These are phyloP conservation scores for Cossypha heuglini DNA, from an alignment of 2,797 vertebrate genomes.

Conservation along the genomic window DNA sequence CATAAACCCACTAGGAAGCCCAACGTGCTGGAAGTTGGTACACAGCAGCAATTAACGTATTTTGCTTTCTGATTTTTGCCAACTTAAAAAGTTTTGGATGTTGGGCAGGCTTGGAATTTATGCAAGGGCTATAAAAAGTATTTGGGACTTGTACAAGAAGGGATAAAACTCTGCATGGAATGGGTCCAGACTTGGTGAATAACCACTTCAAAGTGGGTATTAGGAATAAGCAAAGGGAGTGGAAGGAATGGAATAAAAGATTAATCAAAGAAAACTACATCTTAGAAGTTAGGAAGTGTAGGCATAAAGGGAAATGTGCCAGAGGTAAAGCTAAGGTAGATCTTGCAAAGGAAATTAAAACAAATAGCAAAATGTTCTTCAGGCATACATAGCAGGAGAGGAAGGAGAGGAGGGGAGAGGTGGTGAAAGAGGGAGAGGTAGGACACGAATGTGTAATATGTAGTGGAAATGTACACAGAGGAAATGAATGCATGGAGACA, in stretches of 20 bases:
- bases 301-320: slow-evolving; percentile 23
- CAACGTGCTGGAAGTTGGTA: neutral
- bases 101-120: neutral
- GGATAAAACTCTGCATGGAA: neutral
- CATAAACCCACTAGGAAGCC: neutral
- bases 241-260: slow-evolving; percentile 43
- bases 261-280: slow-evolving; percentile 19
- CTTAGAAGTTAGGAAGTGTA: slow-evolving; percentile 32
- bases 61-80: neutral
- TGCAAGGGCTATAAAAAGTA: neutral
- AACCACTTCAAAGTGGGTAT: slow-evolving; percentile 39
- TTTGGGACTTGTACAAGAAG: neutral
- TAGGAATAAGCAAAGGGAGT: slow-evolving; percentile 18
- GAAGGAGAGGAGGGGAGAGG: neutral
- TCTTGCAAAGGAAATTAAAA: slow-evolving; percentile 40
- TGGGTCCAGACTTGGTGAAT: neutral
- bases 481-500: slow-evolving; percentile 9
- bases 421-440: slow-evolving; percentile 13
- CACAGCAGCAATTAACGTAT: neutral
- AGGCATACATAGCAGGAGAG: neutral
- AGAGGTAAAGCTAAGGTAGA: neutral
- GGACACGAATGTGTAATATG: neutral
- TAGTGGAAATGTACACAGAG: slow-evolving; percentile 16
- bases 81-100: neutral
- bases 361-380: slow-evolving; percentile 40